phyloP scores from a whole-genome alignment of 2,113 vertebrate species.

The Mormyrus lacerda region DNA sequence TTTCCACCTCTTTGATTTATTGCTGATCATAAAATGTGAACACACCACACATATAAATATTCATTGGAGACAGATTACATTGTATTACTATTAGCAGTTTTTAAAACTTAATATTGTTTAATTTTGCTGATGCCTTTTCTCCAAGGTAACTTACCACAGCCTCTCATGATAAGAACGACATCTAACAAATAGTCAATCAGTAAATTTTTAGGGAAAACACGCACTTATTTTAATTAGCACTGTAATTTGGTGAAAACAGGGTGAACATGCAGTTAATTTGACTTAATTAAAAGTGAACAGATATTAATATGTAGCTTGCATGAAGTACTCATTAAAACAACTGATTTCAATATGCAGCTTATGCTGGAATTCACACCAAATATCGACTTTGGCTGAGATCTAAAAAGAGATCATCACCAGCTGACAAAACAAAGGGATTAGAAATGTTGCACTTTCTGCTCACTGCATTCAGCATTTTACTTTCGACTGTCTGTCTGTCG shows the following conservation, averaged over 20 bases:
- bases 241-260: not conserved
- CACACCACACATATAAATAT: not conserved
- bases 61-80: not conserved
- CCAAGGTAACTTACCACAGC: not conserved
- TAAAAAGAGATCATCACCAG: not conserved
- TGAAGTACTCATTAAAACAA: not conserved
- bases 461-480: not conserved
- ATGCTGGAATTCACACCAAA: not conserved
- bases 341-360: not conserved
- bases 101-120: not conserved
- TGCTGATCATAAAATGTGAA: not conserved
- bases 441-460: not conserved
- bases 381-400: not conserved
- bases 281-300: not conserved
- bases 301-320: not conserved
- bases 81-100: not conserved
- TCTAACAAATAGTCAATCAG: not conserved
- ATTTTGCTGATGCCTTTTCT: not conserved
- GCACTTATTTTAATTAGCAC: not conserved
- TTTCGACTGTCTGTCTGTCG: not conserved
- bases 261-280: not conserved
- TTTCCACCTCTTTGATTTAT: not conserved
- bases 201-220: not conserved
- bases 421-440: not conserved
- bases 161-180: not conserved